Evolutionary conservation across 1,140 invertebrate genomes (phyloP).

Genomic region (Drosophila sturtevanti): DNA sequence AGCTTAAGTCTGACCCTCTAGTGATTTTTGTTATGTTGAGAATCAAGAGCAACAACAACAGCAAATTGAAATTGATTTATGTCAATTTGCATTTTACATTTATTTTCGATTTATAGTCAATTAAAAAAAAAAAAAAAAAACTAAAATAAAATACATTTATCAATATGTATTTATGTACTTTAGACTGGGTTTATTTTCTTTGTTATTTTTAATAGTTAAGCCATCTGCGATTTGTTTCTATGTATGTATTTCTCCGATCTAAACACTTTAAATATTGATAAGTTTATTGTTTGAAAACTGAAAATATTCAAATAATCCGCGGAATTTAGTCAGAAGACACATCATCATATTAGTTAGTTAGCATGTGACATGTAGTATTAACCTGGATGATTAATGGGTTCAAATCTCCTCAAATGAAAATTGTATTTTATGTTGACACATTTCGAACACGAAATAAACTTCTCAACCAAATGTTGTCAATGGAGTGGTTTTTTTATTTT

Average conservation of each 20-base stretch:
- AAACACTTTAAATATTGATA: no score
- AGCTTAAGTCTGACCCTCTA: not conserved
- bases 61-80: conserved; percentile 11
- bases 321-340: not conserved
- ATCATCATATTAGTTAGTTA: no score
- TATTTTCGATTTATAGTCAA: conserved; percentile 15
- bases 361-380: not conserved
- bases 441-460: not conserved
- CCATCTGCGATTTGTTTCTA: no score
- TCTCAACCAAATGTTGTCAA: not conserved
- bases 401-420: not conserved
- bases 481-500: no score
- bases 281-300: no score
- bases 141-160: no score
- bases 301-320: no score
- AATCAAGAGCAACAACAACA: not conserved
- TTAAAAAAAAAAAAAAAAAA: not conserved
- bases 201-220: no score
- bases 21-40: not conserved
- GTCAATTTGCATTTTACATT: conserved; percentile 17
- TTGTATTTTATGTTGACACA: not conserved
- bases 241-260: not conserved
- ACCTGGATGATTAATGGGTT: not conserved
- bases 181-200: no score
- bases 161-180: not conserved